phyloP scores from a whole-genome alignment of 1,140 invertebrate species.

The Drosophila sechellia region DNA sequence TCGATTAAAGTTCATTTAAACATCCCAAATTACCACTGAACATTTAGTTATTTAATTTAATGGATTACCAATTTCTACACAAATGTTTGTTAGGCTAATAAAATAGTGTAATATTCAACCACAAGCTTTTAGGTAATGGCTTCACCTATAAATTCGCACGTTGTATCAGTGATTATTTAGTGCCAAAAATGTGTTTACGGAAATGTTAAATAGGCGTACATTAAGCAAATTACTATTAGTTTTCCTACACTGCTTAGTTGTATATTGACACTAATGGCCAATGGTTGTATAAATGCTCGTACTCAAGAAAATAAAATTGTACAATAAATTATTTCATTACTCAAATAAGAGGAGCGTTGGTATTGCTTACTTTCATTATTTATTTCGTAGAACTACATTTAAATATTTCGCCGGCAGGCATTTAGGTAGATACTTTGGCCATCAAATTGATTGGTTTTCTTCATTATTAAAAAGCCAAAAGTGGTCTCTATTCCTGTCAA shows the following conservation, averaged over 20 bases:
- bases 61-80: not conserved
- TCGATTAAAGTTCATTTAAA: not conserved
- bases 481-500: slow-evolving; percentile 27
- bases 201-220: slow-evolving; percentile 6
- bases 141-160: slow-evolving; percentile 6
- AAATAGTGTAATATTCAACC: not conserved
- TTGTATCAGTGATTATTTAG: slow-evolving; percentile 10
- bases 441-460: slow-evolving; percentile 39
- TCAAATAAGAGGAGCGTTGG: not conserved
- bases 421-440: slow-evolving; percentile 11
- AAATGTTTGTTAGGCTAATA: not conserved
- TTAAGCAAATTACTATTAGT: not conserved
- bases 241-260: no score
- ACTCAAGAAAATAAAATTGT: not conserved
- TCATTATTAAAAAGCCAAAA: slow-evolving; percentile 27
- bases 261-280: not conserved
- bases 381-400: not conserved
- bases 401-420: not conserved
- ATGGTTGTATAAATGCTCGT: not conserved
- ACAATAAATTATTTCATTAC: not conserved
- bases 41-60: not conserved
- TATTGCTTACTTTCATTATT: not conserved
- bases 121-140: slow-evolving; percentile 10
- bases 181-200: not conserved
- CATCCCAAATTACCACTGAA: not conserved